phyloP scores from a whole-genome alignment of 2,888 invertebrate genomes.

The Euplagia quadripunctaria region DNA sequence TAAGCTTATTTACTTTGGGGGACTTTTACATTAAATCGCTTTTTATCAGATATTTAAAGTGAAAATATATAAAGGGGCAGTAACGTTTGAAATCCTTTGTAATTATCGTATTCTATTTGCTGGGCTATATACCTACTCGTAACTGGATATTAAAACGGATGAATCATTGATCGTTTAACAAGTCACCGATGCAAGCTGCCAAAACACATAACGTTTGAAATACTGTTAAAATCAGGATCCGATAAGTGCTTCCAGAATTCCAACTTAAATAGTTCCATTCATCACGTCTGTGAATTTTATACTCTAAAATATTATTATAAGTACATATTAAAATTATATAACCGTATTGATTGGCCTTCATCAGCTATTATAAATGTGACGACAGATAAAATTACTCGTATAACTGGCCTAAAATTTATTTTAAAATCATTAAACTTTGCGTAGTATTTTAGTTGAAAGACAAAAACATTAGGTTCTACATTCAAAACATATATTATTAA shows the following conservation, averaged over 20 bases:
- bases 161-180: constrained; percentile 25
- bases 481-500: not conserved
- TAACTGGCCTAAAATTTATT: not conserved
- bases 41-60: not conserved
- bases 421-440: constrained; percentile 18
- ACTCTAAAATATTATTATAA: constrained; percentile 22
- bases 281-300: constrained; percentile 21
- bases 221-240: constrained; percentile 29
- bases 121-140: not conserved
- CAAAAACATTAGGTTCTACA: not conserved
- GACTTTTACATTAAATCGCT: not conserved
- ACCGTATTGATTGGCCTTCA: constrained; percentile 33
- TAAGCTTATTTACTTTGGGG: too few relatives aligned
- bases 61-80: not conserved
- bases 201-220: constrained; percentile 49
- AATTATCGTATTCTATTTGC: not conserved
- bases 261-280: constrained; percentile 19
- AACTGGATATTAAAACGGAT: constrained; percentile 5
- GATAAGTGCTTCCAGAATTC: constrained; percentile 32
- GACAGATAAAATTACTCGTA: not conserved
- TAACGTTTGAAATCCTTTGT: not conserved
- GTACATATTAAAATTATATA: constrained; percentile 8
- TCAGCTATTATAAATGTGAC: constrained; percentile 28
- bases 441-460: not conserved
- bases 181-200: constrained; percentile 45